Conservation (phyloP, 2,113 vertebrate species). For the Rhombomys opimus region DNA sequence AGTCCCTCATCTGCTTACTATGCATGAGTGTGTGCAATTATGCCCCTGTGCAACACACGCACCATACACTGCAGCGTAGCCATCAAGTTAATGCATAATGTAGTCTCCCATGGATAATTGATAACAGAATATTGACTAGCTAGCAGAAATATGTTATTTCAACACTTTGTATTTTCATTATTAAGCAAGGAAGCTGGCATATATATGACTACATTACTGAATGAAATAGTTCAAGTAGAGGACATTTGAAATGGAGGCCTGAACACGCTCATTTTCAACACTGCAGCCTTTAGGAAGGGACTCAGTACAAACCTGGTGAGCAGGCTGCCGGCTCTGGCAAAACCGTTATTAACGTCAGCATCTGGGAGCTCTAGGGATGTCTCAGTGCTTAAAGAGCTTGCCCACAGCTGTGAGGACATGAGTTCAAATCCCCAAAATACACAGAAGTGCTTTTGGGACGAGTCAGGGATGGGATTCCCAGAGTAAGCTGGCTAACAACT, state of each 20-base stretch:
- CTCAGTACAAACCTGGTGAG: background rate
- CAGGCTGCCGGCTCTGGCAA: background rate
- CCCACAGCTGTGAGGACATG: background rate
- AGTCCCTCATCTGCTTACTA: conserved; percentile 76
- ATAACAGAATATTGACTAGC: conserved; percentile 76
- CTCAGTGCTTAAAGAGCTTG: no score
- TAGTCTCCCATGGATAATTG: conserved; percentile 69
- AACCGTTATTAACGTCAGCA: background rate
- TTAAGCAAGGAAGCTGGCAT: conserved; percentile 64
- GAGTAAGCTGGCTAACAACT: background rate
- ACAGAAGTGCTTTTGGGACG: no score
- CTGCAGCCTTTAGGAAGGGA: background rate
- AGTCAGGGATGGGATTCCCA: background rate
- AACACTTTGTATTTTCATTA: conserved; percentile 66
- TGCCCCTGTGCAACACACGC: conserved; percentile 41
- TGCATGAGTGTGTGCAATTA: conserved; percentile 73
- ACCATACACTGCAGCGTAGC: background rate
- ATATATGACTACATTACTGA: conserved; percentile 63
- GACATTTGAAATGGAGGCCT: conserved; percentile 37
- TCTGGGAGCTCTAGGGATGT: background rate
- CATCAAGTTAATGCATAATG: conserved; percentile 68
- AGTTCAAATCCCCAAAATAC: background rate
- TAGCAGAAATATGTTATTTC: conserved; percentile 65
- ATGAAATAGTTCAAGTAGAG: conserved; percentile 49
- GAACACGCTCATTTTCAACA: conserved; percentile 38